These are phyloP conservation scores for Drosophila infuscata DNA, from an alignment of 2,888 invertebrate species.

Conservation along the genomic window DNA sequence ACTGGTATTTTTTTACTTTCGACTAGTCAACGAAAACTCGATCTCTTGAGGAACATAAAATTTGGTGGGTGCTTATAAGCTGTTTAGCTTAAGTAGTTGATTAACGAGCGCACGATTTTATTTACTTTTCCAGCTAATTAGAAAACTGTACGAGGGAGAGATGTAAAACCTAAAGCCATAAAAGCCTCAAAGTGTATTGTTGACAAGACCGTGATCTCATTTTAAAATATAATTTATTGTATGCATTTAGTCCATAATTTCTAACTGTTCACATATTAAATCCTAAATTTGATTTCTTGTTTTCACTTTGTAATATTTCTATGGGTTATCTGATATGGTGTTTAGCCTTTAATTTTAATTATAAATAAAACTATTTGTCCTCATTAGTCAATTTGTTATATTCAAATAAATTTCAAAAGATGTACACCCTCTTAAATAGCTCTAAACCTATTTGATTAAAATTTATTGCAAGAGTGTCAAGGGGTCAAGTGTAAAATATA, in stretches of 20 bases:
- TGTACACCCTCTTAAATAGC: not conserved
- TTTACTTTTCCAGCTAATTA: not conserved
- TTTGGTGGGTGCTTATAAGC: conserved; percentile 47
- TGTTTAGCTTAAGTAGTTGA: conserved; percentile 9
- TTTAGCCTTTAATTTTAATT: not conserved
- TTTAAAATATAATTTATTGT: not conserved
- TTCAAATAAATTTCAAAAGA: not conserved
- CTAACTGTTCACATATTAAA: not conserved
- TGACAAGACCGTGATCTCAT: not conserved
- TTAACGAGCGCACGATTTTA: not conserved
- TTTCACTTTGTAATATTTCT: not conserved
- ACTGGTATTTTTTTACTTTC: conserved; percentile 4
- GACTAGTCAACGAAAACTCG: conserved; percentile 10
- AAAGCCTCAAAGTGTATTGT: not conserved
- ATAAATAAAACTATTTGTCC: not conserved
- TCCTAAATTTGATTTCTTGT: not conserved
- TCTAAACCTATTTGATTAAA: conserved; percentile 31
- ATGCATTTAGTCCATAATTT: not conserved
- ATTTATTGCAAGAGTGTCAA: conserved; percentile 52
- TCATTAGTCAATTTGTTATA: not conserved
- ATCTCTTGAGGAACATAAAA: conserved; percentile 13
- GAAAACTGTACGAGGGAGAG: not conserved
- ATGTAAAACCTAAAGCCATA: not conserved
- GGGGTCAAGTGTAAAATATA: conserved; percentile 40
- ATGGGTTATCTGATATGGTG: not conserved